Base-by-base conservation (phyloP, 2,113 vertebrate species). In the Phalacrocorax carbo region DNA sequence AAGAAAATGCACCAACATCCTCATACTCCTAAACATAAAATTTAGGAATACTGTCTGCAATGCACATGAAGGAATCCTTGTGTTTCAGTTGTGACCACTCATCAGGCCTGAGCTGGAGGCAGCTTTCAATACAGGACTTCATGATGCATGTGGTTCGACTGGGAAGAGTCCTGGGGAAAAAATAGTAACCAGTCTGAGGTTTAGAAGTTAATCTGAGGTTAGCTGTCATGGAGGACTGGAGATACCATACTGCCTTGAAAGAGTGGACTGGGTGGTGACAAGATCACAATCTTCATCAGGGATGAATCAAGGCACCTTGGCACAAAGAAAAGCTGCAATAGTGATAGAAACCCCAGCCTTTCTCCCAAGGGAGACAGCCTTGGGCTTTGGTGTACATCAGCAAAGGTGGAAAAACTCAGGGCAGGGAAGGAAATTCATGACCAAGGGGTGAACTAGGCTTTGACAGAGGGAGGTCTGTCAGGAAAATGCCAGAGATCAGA, bases 91-190 rank as follows among this genome's bases (percentile, higher is more conserved):
- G 27, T 62, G 13, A 30, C 22, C 7, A 20, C 21, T 78, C 19
- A 42, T 38, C 4, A 38, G 55, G 3, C 12, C 32, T 52, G 48
- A 85, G 57, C 7, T 82, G 58, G 42, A 82, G 64, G 51, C 34
- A 49, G 8, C 4, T 79, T 73, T 86, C 0, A 0, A 13, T 58
- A 29, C 2, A 4, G 7, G n/a, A 42, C 32, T 81, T 75, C 11
- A 38, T 0, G 0, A 55, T 10, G 15, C 19, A 36, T 36, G 29
- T 84, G 10, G 3, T 58, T 95, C 52, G 30, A 2, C 6, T 75
- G 73, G 32, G 38, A 91, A 26, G 15, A 68, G 19, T 55, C 19
- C 29, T 42, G 42, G 15, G 17, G 15, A 52, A 34, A 75, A 7
- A 6, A 44, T 3, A 32, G 38, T 48, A 55, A 73, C 34, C 32